Conservation (phyloP, 2,797 vertebrate species). For the Etheostoma nigrum region DNA sequence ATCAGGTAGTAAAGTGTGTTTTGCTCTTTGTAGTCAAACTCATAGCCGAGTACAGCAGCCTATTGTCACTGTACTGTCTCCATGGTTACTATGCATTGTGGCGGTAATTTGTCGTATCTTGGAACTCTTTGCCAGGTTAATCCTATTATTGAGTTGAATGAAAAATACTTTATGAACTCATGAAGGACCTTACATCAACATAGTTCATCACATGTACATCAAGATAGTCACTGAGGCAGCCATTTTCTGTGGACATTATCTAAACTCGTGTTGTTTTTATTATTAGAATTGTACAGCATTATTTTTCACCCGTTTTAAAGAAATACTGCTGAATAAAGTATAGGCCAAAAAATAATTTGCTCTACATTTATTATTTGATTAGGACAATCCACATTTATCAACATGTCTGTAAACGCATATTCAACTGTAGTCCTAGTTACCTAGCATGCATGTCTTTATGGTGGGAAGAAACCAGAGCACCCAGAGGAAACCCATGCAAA, state of each 20-base stretch:
- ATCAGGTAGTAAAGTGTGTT: not conserved
- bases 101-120: not conserved
- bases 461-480: no score
- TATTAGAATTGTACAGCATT: not conserved
- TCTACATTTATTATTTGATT: not conserved
- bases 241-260: not conserved
- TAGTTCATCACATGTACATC: not conserved
- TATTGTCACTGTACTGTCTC: not conserved
- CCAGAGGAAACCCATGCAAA: no score
- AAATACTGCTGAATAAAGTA: not conserved
- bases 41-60: constrained; percentile 7
- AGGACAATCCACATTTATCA: no score
- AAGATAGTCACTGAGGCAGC: not conserved
- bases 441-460: no score
- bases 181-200: constrained; percentile 17
- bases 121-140: constrained; percentile 24
- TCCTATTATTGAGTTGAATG: constrained; percentile 19
- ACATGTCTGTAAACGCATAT: no score
- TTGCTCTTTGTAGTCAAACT: constrained; percentile 9
- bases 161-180: constrained; percentile 3
- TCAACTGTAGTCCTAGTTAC: no score
- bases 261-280: not conserved
- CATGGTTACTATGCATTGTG: not conserved
- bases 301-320: no score
- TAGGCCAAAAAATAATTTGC: not conserved